Percentiles rank a stretch among this genome's conserved stretches.
These are phyloP conservation scores for Sinhomidia bicolor DNA, from an alignment of 2,888 invertebrate species.

Conservation along the genomic window DNA sequence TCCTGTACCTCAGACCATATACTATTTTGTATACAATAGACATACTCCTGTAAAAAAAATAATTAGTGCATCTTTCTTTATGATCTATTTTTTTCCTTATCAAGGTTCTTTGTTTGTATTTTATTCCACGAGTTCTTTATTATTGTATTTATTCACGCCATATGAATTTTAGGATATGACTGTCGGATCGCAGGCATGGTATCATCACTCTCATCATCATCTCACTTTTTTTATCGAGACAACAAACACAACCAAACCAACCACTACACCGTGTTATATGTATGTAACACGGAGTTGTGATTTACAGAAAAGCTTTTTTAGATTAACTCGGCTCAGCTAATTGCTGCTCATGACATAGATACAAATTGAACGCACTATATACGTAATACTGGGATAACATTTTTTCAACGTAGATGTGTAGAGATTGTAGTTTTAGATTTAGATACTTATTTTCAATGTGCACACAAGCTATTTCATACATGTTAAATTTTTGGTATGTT, in stretches of 20 bases:
- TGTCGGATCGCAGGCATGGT: neutral
- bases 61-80: conserved; percentile 4
- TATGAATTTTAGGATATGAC: neutral
- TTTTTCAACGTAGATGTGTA: neutral
- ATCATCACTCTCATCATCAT: no score
- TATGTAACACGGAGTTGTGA: conserved; percentile 1
- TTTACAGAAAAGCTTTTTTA: conserved; percentile 22
- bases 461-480: no score
- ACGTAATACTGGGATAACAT: conserved; percentile 4
- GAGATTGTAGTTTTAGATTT: neutral
- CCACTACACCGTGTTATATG: no score
- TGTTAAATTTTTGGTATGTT: no score
- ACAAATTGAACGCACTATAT: conserved; percentile 21
- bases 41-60: no score
- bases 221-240: neutral
- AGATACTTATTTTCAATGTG: no score
- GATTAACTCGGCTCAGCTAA: conserved; percentile 41
- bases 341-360: conserved; percentile 41
- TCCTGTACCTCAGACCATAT: neutral
- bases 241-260: no score
- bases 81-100: conserved; percentile 12
- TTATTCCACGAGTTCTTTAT: neutral
- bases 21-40: neutral
- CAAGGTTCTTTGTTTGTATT: neutral
- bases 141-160: neutral